Evolutionary conservation across 2,888 invertebrate genomes (phyloP).

Genomic region (Andricus quercusramuli): DNA sequence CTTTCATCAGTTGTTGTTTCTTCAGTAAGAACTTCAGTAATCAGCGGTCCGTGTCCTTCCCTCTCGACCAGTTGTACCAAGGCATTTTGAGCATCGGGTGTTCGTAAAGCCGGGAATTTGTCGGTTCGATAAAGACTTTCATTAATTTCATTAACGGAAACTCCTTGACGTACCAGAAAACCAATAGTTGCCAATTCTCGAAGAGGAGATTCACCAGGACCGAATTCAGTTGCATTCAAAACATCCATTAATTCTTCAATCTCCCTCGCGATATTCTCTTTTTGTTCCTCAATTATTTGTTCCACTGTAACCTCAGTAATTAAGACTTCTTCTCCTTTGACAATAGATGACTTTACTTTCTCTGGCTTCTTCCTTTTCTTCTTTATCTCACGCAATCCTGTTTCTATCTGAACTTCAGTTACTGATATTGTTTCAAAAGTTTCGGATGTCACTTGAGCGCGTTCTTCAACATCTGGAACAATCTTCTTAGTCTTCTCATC

Average conservation of each 20-base stretch:
- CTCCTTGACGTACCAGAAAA: conserved; percentile 87
- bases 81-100: conserved; percentile 91
- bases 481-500: conserved; percentile 80
- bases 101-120: conserved; percentile 88
- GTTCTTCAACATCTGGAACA: conserved; percentile 76
- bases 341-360: conserved; percentile 67
- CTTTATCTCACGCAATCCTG: conserved; percentile 79
- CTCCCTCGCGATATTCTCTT: conserved; percentile 84
- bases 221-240: conserved; percentile 89
- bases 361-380: conserved; percentile 71
- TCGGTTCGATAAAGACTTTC: conserved; percentile 87
- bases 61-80: conserved; percentile 91
- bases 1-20: conserved; percentile 89
- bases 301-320: conserved; percentile 80
- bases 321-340: conserved; percentile 72
- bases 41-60: conserved; percentile 89
- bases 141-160: conserved; percentile 88
- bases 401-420: conserved; percentile 81
- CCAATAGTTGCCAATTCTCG: conserved; percentile 91
- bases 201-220: conserved; percentile 88
- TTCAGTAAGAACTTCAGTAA: conserved; percentile 90
- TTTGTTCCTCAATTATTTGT: conserved; percentile 81
- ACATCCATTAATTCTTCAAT: conserved; percentile 87
- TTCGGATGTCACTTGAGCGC: conserved; percentile 69
- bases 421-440: conserved; percentile 81